These are phyloP conservation scores for Ambastaia sidthimunki DNA, from an alignment of 2,797 vertebrate genomes.

Conservation along the genomic window DNA sequence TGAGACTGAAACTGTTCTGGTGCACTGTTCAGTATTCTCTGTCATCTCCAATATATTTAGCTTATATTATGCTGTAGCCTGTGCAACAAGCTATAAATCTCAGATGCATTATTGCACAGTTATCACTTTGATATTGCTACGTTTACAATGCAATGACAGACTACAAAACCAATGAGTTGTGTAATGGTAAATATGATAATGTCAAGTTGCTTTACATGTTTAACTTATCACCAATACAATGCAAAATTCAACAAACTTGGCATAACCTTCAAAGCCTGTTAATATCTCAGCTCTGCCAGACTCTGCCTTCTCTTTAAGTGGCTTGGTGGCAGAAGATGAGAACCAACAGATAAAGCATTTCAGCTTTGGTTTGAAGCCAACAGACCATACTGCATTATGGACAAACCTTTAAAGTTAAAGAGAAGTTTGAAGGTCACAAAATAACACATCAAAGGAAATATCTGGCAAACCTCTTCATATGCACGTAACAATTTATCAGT, in stretches of 20 bases:
- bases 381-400: conserved; percentile 4
- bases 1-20: no score
- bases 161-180: not conserved
- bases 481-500: not conserved
- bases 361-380: conserved; percentile 23
- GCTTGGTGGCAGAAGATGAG: conserved; percentile 32
- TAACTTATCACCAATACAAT: no score
- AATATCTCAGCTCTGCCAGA: not conserved
- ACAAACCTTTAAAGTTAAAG: not conserved
- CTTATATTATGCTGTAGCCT: not conserved
- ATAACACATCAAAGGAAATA: not conserved
- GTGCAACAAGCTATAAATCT: conserved; percentile 19
- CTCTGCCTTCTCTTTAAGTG: conserved; percentile 23
- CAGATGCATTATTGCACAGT: not conserved
- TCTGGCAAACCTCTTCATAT: not conserved
- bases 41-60: no score
- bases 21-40: no score
- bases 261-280: no score
- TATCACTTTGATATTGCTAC: conserved; percentile 1
- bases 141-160: not conserved
- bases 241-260: no score
- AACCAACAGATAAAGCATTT: conserved; percentile 36
- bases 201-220: no score
- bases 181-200: not conserved
- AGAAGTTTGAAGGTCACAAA: not conserved